These are phyloP conservation scores for Acanthurus leucopareius DNA, from an alignment of 2,797 vertebrate species.

Conservation along the genomic window DNA sequence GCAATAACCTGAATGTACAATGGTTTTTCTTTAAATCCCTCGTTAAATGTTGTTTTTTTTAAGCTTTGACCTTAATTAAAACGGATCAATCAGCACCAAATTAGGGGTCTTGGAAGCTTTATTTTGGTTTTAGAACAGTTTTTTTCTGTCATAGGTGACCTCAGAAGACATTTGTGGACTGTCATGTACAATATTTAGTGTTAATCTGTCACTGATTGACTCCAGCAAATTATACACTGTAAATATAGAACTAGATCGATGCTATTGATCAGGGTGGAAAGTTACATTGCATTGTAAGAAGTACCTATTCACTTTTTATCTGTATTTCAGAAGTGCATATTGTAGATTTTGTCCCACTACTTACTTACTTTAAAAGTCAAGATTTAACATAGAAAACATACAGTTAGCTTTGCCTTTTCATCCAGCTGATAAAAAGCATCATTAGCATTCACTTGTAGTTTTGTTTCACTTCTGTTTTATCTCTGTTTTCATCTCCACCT, in stretches of 20 bases:
- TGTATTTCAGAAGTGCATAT: background rate
- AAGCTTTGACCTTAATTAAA: background rate
- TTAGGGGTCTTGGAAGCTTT: background rate
- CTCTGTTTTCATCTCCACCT: conserved; percentile 10
- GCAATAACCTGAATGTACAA: background rate
- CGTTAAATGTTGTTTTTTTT: conserved; percentile 6
- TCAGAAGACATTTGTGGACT: background rate
- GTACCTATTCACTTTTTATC: background rate
- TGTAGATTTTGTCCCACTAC: too few species aligned
- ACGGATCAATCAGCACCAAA: background rate
- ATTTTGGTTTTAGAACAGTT: background rate
- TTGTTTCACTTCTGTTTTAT: background rate
- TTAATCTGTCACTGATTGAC: background rate
- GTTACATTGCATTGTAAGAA: background rate
- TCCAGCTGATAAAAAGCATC: background rate
- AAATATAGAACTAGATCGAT: background rate
- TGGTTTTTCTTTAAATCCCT: background rate
- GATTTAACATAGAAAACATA: too few species aligned
- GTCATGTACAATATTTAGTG: background rate
- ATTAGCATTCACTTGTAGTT: background rate
- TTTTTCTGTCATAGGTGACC: background rate
- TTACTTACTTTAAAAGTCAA: too few species aligned
- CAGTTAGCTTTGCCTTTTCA: too few species aligned
- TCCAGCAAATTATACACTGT: background rate
- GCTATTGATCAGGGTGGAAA: background rate